Base-by-base conservation (phyloP, 2,888 invertebrate species). In the Tetragonisca angustula region DNA sequence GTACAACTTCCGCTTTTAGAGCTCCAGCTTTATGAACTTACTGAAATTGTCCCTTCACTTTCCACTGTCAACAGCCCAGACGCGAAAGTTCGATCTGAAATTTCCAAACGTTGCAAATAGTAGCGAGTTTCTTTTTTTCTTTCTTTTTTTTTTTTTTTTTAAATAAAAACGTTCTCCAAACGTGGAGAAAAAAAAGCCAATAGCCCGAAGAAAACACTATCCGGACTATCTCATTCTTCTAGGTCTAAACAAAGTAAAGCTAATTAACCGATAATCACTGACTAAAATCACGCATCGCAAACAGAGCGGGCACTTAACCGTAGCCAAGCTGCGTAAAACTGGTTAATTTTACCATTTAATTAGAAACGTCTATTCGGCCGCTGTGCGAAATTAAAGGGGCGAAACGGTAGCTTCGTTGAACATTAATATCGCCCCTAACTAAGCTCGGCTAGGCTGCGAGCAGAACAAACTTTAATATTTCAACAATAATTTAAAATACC, bases 1-100 rank as follows among this genome's bases (percentile, higher is more conserved):
- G 75, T 64, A 62, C 79, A 50, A 78, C 50, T 65, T 56, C 54
- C 65, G 24, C 49, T 65, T 43, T 50, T 36, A 36, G 36, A 72
- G 15, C 72, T 78, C 65, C 59, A 67, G 56, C 21, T 78, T 78
- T 62, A 54, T 62, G 49, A 69, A 79, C 27, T 79, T 69, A 69
- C 43, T 54, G 50, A 32, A 59, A 78, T 78, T 56, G 59, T 65
- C 65, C 32, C 65, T 74, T 54, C 69, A 19, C 68, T n/a, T 43
- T 62, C 24, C 9, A 11, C 62, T 36, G 21, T 24, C 52, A 49
- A 43, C 70, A 50, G 15, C 32, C n/a, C 21, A 19, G 17, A n/a
- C 59, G 49, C 50, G 17, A 27, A 52, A 69, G 17, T 68, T 52
- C 54, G 54, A 62, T 50, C 50, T 32, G 49, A 62, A 75, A 62